Base-by-base conservation (phyloP, 1,140 invertebrate genomes). In the Platyscapa corneri region DNA sequence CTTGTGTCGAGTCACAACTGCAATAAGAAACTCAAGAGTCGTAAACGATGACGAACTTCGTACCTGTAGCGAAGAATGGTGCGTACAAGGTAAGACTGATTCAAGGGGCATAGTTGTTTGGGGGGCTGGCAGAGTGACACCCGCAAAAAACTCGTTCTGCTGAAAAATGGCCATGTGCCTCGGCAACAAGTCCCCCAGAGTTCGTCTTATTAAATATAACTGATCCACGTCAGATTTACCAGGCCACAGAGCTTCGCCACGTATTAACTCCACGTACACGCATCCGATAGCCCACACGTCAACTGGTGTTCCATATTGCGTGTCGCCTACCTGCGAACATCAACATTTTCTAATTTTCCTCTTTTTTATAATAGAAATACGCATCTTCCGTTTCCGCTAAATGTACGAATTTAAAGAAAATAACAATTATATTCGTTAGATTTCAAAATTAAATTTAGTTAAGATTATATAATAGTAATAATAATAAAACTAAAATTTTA, bases 221-320 rank as follows among this genome's bases (percentile, higher is more conserved):
- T 99, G 99, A 94, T 99, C 99, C 3, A 99, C 97, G 91, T 99
- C 99, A 20, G 98, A 99, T 93, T 99, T 98, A 74, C 99, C 99
- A 0, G 98, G 98, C 98, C 98, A 99, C 1, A 99, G 92, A 0
- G 98, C 97, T 92, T 99, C 98, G n/a, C 98, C 98, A 27, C 97
- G 96, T 49, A 99, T 95, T 81, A 99, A 93, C 93, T 99, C 99
- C 8, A 98, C 98, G 91, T 98, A 97, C 1, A 99, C 98, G 93
- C 98, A 99, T 32, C 97, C 96, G 80, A 97, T 97, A 18, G 98
- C 98, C 99, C 99, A 99, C 23, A 99, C 97, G 91, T 99, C 99
- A 0, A 99, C 99, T 0, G 98, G 97, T 0, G 98, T 97, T 12
- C 98, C 97, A 91, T 99, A 99, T 90, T 98, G 96, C 5, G 98